Evolutionary conservation across 2,113 vertebrate species (phyloP).

Genomic region (Corydoras sp.): DNA sequence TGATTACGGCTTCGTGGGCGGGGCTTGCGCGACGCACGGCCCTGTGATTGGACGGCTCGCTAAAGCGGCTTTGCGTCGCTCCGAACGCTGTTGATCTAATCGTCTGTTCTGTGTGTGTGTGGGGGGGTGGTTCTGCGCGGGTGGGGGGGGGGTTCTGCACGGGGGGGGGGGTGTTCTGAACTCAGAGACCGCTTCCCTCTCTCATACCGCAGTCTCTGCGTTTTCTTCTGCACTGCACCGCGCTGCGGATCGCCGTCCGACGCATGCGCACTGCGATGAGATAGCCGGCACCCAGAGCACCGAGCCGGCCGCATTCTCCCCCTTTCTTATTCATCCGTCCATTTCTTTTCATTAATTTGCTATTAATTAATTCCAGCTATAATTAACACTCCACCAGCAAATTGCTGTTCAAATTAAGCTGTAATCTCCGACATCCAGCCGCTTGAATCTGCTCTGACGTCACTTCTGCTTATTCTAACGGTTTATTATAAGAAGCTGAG

Average conservation of each 20-base stretch:
- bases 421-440: too few species aligned
- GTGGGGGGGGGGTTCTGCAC: not conserved
- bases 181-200: constrained; percentile 34
- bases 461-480: not conserved
- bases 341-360: constrained; percentile 8
- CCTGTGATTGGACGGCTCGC: constrained; percentile 31
- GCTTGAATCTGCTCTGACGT: not conserved
- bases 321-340: constrained; percentile 10
- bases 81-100: constrained; percentile 7
- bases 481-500: not conserved
- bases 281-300: not conserved
- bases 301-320: not conserved
- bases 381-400: too few species aligned
- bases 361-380: too few species aligned
- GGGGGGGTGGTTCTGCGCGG: not conserved
- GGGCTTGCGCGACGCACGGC: not conserved
- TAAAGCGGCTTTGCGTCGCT: constrained; percentile 17
- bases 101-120: not conserved
- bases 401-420: too few species aligned
- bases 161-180: not conserved
- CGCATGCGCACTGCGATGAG: constrained; percentile 39
- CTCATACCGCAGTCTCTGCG: constrained; percentile 70
- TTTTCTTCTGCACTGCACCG: constrained; percentile 48
- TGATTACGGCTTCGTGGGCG: constrained; percentile 6
- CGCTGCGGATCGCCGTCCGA: constrained; percentile 61